These are phyloP conservation scores for Acanthosepion lycidas DNA, from an alignment of 2,888 invertebrate species.

Conservation along the genomic window DNA sequence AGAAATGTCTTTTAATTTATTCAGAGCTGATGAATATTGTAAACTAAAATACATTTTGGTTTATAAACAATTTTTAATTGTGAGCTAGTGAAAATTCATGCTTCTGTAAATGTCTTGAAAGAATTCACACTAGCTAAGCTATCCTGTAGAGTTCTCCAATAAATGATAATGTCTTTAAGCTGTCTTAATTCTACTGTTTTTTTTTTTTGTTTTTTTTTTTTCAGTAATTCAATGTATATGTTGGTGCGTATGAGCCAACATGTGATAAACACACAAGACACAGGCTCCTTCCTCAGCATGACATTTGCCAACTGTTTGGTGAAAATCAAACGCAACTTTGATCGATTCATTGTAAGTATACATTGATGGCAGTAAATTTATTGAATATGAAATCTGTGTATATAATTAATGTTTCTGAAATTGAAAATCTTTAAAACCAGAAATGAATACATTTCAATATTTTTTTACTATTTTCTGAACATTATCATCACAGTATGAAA, in stretches of 20 bases:
- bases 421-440: neutral
- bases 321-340: constrained; percentile 91
- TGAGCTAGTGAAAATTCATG: too few species aligned
- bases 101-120: too few species aligned
- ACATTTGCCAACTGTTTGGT: constrained; percentile 89
- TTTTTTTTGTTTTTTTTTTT: constrained; percentile 56
- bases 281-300: constrained; percentile 89
- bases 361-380: neutral
- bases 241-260: constrained; percentile 93
- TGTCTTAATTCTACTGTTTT: neutral
- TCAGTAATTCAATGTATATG: constrained; percentile 93
- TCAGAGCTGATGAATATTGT: too few species aligned
- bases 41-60: too few species aligned
- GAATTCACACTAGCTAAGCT: too few species aligned
- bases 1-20: too few species aligned
- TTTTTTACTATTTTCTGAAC: too few species aligned
- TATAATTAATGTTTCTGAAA: neutral
- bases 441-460: too few species aligned
- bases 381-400: neutral
- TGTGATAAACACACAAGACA: constrained; percentile 90
- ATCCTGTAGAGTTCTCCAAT: too few species aligned
- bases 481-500: too few species aligned
- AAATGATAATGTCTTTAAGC: neutral
- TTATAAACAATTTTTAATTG: too few species aligned
- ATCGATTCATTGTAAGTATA: constrained; percentile 84